Evolutionary conservation across 2,797 vertebrate species (phyloP).

Genomic region (Petrocephalus schoutedeni): DNA sequence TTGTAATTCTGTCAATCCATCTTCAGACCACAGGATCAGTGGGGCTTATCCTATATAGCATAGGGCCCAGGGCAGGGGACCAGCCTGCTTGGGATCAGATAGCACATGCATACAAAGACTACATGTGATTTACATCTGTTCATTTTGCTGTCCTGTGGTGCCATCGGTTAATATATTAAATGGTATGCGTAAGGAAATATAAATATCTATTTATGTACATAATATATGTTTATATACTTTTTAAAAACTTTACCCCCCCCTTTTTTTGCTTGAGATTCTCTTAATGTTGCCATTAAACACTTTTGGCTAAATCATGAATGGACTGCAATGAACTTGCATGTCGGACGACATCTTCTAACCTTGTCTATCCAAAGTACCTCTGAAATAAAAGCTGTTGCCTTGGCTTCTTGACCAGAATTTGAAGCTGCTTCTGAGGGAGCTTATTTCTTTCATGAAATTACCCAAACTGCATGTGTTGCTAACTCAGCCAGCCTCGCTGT

Average conservation of each 20-base stretch:
- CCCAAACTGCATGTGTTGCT: neutral
- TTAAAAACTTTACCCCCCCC: neutral
- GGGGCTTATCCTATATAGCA: neutral
- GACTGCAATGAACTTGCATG: neutral
- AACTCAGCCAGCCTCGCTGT: neutral
- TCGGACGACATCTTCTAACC: neutral
- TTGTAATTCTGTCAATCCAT: neutral
- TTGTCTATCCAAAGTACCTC: neutral
- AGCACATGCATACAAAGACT: neutral
- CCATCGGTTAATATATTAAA: neutral
- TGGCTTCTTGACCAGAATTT: neutral
- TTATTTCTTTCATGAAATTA: neutral
- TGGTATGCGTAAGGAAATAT: no score
- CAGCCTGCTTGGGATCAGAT: neutral
- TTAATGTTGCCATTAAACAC: neutral
- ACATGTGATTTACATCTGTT: neutral
- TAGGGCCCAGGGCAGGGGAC: neutral
- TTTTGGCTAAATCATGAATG: neutral
- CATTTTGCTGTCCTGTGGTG: neutral
- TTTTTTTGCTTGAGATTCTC: neutral
- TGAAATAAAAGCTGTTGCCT: neutral
- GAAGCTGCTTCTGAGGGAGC: neutral
- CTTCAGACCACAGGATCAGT: neutral
- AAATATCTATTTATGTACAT: neutral
- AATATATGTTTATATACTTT: neutral